phyloP scores from a whole-genome alignment of 2,797 vertebrate genomes.

The Amphiprion clarkii region DNA sequence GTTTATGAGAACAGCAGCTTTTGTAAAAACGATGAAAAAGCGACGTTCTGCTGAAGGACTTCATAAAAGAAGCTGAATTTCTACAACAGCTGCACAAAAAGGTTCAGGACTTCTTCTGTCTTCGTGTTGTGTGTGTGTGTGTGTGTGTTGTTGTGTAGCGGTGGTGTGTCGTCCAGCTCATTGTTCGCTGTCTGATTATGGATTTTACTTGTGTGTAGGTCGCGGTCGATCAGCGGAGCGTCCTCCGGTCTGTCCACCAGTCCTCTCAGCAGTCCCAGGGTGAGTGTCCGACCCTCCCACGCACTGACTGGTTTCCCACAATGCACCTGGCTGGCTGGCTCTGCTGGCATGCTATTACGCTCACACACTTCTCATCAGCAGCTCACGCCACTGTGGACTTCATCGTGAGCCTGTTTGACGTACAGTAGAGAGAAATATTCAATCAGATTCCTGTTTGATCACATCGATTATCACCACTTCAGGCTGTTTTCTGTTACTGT shows the following conservation, averaged over 20 bases:
- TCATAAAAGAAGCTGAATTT: too few relatives aligned
- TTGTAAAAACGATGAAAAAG: too few relatives aligned
- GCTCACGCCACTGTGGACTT: constrained; percentile 31
- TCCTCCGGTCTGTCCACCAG: constrained; percentile 96
- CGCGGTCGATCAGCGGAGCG: constrained; percentile 95
- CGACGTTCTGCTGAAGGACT: too few relatives aligned
- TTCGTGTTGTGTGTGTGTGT: constrained; percentile 19
- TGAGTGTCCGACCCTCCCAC: constrained; percentile 80
- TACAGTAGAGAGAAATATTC: background rate
- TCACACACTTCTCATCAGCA: constrained; percentile 30
- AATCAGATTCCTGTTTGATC: background rate
- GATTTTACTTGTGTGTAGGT: constrained; percentile 80
- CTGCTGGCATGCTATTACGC: constrained; percentile 33
- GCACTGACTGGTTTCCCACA: constrained; percentile 48
- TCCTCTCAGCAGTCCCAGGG: constrained; percentile 97
- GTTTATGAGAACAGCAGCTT: too few relatives aligned
- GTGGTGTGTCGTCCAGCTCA: background rate
- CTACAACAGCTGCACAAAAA: too few relatives aligned
- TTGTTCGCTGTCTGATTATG: background rate
- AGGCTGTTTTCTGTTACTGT: background rate
- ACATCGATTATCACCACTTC: too few relatives aligned
- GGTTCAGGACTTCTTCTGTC: background rate
- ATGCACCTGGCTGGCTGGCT: constrained; percentile 59
- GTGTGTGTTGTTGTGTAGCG: constrained; percentile 10
- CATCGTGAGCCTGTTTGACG: constrained; percentile 38